phyloP scores from a whole-genome alignment of 2,888 invertebrate species.

The Acanthosepion lycidas region DNA sequence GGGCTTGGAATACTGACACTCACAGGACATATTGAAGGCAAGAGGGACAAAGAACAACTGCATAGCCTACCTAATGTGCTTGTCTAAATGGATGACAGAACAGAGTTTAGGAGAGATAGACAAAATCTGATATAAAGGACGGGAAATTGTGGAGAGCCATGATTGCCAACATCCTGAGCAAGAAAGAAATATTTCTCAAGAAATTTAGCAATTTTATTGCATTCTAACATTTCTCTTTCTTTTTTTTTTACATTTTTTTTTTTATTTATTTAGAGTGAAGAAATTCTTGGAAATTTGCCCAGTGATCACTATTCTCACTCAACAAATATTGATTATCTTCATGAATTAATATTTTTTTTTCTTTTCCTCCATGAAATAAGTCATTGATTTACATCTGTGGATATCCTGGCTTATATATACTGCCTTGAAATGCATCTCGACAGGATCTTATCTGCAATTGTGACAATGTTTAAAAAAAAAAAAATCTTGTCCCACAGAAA shows the following conservation, averaged over 20 bases:
- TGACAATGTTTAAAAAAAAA: background rate
- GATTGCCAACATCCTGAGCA: no score
- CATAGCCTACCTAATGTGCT: no score
- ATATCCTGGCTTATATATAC: background rate
- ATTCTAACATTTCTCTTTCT: background rate
- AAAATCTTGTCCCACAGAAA: background rate
- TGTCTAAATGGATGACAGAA: no score
- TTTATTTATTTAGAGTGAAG: background rate
- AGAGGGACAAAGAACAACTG: no score
- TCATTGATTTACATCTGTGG: conserved; percentile 17
- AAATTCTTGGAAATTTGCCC: conserved; percentile 6
- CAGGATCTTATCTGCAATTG: background rate
- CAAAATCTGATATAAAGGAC: no score
- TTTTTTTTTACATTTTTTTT: background rate
- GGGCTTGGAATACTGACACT: no score
- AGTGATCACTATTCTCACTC: background rate
- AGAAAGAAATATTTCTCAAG: background rate
- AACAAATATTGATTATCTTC: background rate
- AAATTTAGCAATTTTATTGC: background rate
- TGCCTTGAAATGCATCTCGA: background rate
- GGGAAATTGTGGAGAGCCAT: no score
- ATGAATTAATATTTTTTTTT: background rate
- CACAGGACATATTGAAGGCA: no score
- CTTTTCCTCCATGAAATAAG: background rate
- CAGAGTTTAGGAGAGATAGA: no score